These are phyloP conservation scores for Gonioctena quinquepunctata DNA, from an alignment of 1,140 invertebrate species.

Conservation along the genomic window DNA sequence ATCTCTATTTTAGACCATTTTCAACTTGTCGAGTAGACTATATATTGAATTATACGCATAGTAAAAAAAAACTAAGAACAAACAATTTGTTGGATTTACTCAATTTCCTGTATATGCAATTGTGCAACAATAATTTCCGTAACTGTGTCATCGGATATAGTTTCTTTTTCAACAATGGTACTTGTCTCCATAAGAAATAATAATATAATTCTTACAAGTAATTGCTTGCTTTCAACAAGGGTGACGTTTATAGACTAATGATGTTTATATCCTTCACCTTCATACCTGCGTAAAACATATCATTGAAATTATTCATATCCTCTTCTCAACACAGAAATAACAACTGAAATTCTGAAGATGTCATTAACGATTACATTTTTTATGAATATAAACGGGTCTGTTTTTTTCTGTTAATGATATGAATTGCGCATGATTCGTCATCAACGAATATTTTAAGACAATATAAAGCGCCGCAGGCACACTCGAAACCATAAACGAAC, in stretches of 20 bases:
- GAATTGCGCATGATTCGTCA: background rate
- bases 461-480: background rate
- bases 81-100: too few species aligned
- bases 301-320: background rate
- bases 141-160: too few species aligned
- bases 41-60: too few species aligned
- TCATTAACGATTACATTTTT: background rate
- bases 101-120: too few species aligned
- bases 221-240: too few species aligned
- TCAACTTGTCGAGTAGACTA: too few species aligned
- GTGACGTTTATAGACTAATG: background rate
- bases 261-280: background rate
- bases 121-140: too few species aligned
- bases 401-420: background rate
- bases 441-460: background rate
- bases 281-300: background rate
- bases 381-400: background rate
- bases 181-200: too few species aligned
- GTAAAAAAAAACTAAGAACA: too few species aligned
- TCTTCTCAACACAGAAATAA: background rate
- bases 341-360: background rate
- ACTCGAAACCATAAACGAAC: background rate
- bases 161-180: too few species aligned
- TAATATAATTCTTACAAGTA: too few species aligned
- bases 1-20: too few species aligned